Conservation (phyloP, 2,797 vertebrate genomes). For the Pangasius macronema region DNA sequence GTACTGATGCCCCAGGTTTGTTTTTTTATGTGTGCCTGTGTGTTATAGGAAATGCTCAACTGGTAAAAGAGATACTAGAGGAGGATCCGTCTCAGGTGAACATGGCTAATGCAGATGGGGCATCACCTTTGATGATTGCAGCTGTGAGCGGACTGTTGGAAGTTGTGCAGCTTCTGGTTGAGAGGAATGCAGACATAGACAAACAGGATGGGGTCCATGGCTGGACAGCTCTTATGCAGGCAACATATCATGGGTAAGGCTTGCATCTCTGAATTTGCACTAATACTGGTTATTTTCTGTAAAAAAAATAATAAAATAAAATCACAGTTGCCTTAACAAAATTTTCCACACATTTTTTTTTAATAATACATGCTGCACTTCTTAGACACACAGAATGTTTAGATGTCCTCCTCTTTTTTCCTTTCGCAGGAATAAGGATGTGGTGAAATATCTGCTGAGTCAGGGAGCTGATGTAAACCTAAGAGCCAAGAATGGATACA, state of each 20-base stretch:
- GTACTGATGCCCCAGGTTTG: neutral
- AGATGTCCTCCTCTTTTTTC: neutral
- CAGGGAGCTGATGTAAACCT: slow-evolving; percentile 92
- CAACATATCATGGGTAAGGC: slow-evolving; percentile 92
- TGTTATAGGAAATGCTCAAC: slow-evolving; percentile 84
- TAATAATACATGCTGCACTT: neutral
- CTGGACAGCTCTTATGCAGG: slow-evolving; percentile 98
- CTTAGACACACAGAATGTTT: neutral
- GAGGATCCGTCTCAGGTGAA: slow-evolving; percentile 91
- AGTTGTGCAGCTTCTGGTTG: slow-evolving; percentile 93
- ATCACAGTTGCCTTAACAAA: neutral
- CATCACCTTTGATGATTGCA: slow-evolving; percentile 93
- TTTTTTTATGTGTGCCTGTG: slow-evolving; percentile 2
- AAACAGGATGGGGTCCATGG: slow-evolving; percentile 92
- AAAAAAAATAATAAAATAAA: neutral
- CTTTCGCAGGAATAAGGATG: slow-evolving; percentile 86
- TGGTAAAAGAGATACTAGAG: slow-evolving; percentile 92
- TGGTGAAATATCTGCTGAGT: slow-evolving; percentile 92
- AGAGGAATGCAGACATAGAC: slow-evolving; percentile 87
- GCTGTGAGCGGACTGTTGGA: slow-evolving; percentile 91
- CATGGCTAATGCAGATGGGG: slow-evolving; percentile 88
- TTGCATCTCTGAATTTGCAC: neutral
- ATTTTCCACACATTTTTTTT: neutral
- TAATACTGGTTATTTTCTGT: neutral
- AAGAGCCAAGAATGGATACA: slow-evolving; percentile 94